phyloP scores from a whole-genome alignment of 2,888 invertebrate species.

The Lasioglossum pauxillum region DNA sequence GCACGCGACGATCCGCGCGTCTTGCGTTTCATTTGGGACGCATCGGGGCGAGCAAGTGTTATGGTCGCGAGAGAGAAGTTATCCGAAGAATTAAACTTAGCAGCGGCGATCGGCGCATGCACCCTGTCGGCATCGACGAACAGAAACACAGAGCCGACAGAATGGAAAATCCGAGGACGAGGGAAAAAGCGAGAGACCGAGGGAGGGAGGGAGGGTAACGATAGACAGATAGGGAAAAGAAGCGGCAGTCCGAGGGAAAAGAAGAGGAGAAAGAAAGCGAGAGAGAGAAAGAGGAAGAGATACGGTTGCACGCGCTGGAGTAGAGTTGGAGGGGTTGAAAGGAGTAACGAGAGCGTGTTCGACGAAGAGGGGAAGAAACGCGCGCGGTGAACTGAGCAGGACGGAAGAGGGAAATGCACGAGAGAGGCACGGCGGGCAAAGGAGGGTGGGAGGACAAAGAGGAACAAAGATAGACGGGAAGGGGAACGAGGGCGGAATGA shows the following conservation, averaged over 20 bases:
- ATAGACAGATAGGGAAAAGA: constrained; percentile 38
- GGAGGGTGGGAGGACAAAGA: constrained; percentile 33
- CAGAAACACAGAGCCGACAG: constrained; percentile 46
- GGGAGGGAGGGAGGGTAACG: not conserved
- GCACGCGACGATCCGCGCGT: not conserved
- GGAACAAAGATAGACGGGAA: constrained; percentile 29
- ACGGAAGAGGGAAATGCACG: constrained; percentile 68
- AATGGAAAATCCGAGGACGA: constrained; percentile 55
- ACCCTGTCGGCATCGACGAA: constrained; percentile 62
- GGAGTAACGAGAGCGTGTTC: constrained; percentile 52
- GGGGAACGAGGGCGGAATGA: constrained; percentile 35
- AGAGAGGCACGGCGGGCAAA: constrained; percentile 27
- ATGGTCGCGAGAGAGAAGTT: constrained; percentile 54
- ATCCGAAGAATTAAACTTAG: constrained; percentile 68
- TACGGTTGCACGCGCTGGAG: constrained; percentile 60
- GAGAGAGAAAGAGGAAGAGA: constrained; percentile 35
- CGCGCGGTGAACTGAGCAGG: constrained; percentile 19
- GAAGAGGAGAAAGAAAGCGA: constrained; percentile 4
- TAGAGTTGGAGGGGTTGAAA: constrained; percentile 51
- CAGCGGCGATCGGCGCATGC: constrained; percentile 71
- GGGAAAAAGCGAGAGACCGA: constrained; percentile 18
- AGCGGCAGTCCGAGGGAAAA: constrained; percentile 42
- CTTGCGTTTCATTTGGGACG: constrained; percentile 4
- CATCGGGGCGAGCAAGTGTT: constrained; percentile 22
- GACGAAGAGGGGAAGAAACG: constrained; percentile 39